Evolutionary conservation across 1,140 invertebrate species (phyloP), one percentile per base, ranked within the genome.

Genomic region (Chironomus striatipennis): DNA sequence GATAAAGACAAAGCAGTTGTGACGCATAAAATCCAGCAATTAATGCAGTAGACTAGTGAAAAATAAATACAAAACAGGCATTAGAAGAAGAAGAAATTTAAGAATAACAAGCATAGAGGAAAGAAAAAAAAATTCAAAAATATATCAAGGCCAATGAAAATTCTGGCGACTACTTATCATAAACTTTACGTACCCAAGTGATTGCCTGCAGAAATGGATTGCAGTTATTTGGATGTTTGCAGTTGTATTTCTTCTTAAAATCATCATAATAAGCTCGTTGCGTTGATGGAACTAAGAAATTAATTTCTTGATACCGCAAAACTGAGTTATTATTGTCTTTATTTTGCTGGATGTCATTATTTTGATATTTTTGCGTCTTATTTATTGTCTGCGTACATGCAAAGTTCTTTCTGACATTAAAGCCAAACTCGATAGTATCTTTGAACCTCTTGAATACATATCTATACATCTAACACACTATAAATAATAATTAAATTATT

Each of bases 1-100:
- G 76, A 20, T 80, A 83, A 12, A 84, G 75, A 77, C 83, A 82
- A 17, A 84, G 77, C 6, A 85, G 74, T 74, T 86, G 84, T 75
- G 81, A 83, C 65, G 83, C 78, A 75, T 85, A 86, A 83, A 84
- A 85, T 2, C 84, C 84, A 74, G 84, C 77, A 18, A 84, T 79
- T 67, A 85, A 76, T 47, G 81, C 83, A 0, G 65, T 20, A 70
- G 65, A 18, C 65, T 70, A 1, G 5, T 57, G 4, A 34, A 2
- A 34, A 34, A 34, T 34, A 34, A 34, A 34, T 34, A 34, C 24
- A 34, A 34, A 34, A 34, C 24, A 34, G 24, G 24, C 24, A 34
- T 15, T 5, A 57, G 47, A 57, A 9, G 2, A 9, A 9, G 43
- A 47, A 47, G 15, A 9, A 47, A 10, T 43, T 43, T 8, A 10